Conservation (phyloP, 2,888 invertebrate genomes). For the Neoascia interrupta region DNA sequence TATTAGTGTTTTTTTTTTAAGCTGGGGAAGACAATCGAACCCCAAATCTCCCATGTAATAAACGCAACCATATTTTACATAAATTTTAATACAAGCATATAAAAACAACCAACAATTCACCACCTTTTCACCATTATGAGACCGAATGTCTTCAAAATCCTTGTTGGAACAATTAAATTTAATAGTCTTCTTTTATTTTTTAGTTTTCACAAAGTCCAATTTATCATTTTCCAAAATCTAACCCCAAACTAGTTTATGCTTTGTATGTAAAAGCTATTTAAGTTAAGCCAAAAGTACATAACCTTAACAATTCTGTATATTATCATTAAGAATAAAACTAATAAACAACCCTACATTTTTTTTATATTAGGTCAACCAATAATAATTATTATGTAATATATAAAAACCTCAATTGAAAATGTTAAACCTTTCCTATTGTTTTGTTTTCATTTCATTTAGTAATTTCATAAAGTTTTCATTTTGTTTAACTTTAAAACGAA, state of each 20-base stretch:
- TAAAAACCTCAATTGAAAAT: conserved; percentile 30
- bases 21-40: too few species aligned
- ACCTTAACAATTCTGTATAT: conserved; percentile 40
- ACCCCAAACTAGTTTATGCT: conserved; percentile 50
- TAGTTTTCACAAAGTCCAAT: conserved; percentile 10
- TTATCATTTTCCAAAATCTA: too few species aligned
- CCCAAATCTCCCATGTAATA: too few species aligned
- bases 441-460: conserved; percentile 1
- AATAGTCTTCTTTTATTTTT: conserved; percentile 5
- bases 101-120: too few species aligned
- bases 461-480: too few species aligned
- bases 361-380: not conserved
- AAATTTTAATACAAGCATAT: too few species aligned
- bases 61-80: too few species aligned
- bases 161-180: conserved; percentile 51
- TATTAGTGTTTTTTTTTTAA: too few species aligned
- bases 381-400: conserved; percentile 40
- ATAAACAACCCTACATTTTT: not conserved
- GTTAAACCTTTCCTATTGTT: conserved; percentile 19
- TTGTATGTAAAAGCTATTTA: conserved; percentile 63
- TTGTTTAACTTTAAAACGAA: conserved; percentile 40
- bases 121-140: too few species aligned
- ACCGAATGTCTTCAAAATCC: too few species aligned
- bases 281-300: conserved; percentile 50
- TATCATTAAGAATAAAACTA: conserved; percentile 17